Conservation (phyloP, 2,797 vertebrate genomes). For the Decapterus maruadsi region DNA sequence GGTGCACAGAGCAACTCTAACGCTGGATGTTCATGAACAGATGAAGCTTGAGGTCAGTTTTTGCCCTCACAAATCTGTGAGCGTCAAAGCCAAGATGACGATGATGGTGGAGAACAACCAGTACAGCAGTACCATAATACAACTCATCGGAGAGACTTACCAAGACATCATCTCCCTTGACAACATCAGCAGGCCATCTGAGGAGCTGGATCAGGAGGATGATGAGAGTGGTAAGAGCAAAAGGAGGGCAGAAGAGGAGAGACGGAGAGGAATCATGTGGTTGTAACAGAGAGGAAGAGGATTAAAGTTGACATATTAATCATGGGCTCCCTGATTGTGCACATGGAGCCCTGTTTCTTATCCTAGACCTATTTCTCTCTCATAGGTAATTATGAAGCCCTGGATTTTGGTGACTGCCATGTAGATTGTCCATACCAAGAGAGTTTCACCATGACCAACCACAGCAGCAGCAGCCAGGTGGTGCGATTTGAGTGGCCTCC, state of each 20-base stretch:
- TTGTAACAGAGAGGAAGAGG: neutral
- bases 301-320: neutral
- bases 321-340: neutral
- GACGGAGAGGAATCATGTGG: neutral
- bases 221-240: slow-evolving; percentile 74
- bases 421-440: slow-evolving; percentile 76
- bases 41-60: slow-evolving; percentile 87
- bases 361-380: neutral
- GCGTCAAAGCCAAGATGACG: slow-evolving; percentile 77
- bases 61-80: slow-evolving; percentile 78
- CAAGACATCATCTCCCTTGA: slow-evolving; percentile 88
- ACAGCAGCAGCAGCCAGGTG: slow-evolving; percentile 80
- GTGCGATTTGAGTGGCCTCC: slow-evolving; percentile 91
- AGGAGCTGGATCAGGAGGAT: slow-evolving; percentile 61
- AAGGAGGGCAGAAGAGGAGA: neutral
- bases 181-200: slow-evolving; percentile 77
- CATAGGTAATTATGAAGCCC: slow-evolving; percentile 81
- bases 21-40: slow-evolving; percentile 77
- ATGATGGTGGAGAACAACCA: slow-evolving; percentile 87
- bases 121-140: slow-evolving; percentile 82
- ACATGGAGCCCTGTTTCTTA: neutral
- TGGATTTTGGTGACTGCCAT: slow-evolving; percentile 90
- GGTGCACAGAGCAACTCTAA: slow-evolving; percentile 78
- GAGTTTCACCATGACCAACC: slow-evolving; percentile 91
- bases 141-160: slow-evolving; percentile 88